Evolutionary conservation across 2,888 invertebrate species (phyloP), one percentile per base, ranked within the genome.

Genomic region (Agrochola lota): DNA sequence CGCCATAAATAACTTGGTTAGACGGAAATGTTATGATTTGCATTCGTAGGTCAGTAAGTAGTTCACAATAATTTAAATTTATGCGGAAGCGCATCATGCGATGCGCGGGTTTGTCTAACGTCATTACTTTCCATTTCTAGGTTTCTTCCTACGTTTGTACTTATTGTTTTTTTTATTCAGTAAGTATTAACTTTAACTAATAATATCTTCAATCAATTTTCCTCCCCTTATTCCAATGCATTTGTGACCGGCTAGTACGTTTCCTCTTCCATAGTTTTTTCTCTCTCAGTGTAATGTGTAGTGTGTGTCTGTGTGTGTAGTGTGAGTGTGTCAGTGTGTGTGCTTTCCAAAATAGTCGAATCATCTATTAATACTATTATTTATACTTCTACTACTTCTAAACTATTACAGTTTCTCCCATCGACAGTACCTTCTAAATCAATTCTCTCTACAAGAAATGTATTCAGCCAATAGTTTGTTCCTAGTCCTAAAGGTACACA

Each of bases 1-100:
- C 81, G 84, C 85, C 81, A 89, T 91, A 92, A 90, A 92, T 91
- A 88, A 89, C 90, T 84, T 81, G 89, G 89, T 86, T 81, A 89
- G 80, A 81, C 92, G 91, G 92, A 93, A 93, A 91, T 90, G 90
- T 90, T 90, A 91, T 89, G 87, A 92, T 93, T 93, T 91, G 91
- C 91, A 93, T 92, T 91, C 88, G 81, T 88, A 89, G 87, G 89
- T 89, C 90, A 91, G 89, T 93, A 91, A 91, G 91, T 90, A 90
- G 88, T 87, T 86, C 83, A 84, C 81, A 80, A 81, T 87, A 86
- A 91, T 91, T 91, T 85, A 89, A 91, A 91, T 91, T 85, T 81
- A 91, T 90, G 90, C 92, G 91, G 90, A 91, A 91, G 90, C 88
- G 86, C 71, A 60, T 80, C 88, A 89, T 70, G 83, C 82, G 84